Evolutionary conservation across 1,140 invertebrate genomes (phyloP), one percentile per base, ranked within the genome.

Genomic region (Listronotus bonariensis): DNA sequence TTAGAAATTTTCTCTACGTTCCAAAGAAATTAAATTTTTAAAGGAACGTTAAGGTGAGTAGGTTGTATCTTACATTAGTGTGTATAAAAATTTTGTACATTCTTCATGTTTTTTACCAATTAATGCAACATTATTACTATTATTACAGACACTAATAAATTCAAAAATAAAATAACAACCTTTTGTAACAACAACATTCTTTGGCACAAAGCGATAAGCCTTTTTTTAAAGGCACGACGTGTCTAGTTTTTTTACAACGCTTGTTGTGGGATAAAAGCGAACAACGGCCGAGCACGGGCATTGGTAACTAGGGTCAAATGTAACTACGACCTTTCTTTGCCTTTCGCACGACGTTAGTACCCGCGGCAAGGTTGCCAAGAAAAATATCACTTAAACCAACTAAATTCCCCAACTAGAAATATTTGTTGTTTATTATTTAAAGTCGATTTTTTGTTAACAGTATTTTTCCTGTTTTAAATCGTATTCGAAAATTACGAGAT

Each of bases 141-240:
- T 26, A 3, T 26, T 26, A 26, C 20, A 26, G 5, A 26, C 1
- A 26, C 26, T 41, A 26, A 46, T 62, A 62, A 62, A 43, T 32
- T 17, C 43, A 54, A 40, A 62, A 62, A 62, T 62, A 62, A 18
- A 54, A 62, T 53, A 43, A 53, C 60, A 40, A 54, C 12, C 52
- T 46, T 18, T 40, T 32, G 45, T 58, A 45, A 17, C 40, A 36
- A 46, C 45, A n/a, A n/a, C 40, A 45, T 62, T 62, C 26, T 15
- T 34, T 20, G 20, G 34, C 49, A 40, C 32, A 45, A 60, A 34
- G 26, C 38, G 60, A 62, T 62, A 62, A 55, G 40, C 49, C 60
- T 62, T 62, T 62, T 62, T 62, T 26, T 40, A 40, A 62, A 53
- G 49, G 49, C 60, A 62, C 60, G 60, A 62, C 41, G 60, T 62